These are phyloP conservation scores for Physocephala rufipes DNA, from an alignment of 2,888 invertebrate genomes.

Conservation along the genomic window DNA sequence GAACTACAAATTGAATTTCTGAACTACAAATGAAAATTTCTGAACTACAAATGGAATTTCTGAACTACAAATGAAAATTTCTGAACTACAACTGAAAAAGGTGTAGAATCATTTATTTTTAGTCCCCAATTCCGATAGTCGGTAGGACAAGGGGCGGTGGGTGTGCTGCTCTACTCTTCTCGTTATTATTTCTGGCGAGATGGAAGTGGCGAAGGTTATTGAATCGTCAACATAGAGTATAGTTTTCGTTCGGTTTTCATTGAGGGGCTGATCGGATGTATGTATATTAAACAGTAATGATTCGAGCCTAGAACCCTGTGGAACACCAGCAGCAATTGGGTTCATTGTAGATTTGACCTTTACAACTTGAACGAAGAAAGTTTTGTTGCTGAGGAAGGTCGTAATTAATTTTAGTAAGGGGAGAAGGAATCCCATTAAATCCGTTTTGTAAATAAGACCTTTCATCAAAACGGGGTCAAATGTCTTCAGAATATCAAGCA, in stretches of 20 bases:
- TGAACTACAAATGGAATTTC: no score
- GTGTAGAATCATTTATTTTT: no score
- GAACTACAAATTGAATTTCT: no score
- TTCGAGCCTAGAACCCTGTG: not conserved
- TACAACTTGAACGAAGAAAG: no score
- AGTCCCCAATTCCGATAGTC: constrained; percentile 13
- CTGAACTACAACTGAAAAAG: no score
- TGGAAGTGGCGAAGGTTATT: not conserved
- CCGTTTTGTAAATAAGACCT: not conserved
- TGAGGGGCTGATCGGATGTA: not conserved
- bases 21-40: no score
- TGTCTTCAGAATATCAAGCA: not conserved
- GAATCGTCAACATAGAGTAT: constrained; percentile 3
- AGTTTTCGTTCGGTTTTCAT: not conserved
- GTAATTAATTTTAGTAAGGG: no score
- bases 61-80: no score
- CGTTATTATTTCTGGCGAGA: not conserved
- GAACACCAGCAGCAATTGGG: not conserved
- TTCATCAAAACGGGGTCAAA: not conserved
- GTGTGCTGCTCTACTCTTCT: not conserved
- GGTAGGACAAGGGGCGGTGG: not conserved
- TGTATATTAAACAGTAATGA: not conserved
- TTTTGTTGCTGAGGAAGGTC: no score
- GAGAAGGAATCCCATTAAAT: not conserved
- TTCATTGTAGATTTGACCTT: no score